Base-by-base conservation (phyloP, 1,140 invertebrate genomes). In the Dinothrombium tinctorium region DNA sequence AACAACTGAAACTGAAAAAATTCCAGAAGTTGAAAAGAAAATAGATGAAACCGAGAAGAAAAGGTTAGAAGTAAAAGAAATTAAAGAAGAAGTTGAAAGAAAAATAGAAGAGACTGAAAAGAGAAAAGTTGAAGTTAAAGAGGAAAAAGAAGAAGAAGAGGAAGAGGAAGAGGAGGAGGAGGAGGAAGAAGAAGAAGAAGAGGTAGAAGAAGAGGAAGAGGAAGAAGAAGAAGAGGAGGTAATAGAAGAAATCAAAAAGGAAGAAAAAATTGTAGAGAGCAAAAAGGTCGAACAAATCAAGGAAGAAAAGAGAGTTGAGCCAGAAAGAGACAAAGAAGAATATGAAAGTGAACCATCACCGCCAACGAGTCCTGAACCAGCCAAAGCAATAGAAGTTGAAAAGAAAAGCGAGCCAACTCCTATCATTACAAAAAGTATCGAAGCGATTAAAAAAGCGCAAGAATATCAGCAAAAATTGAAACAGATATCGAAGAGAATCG, bases 381-480 rank as follows among this genome's bases (percentile, higher is more conserved):
- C 12, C 22, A n/a, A 6, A 37, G 22, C 19, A 37, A 23, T 23
- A 15, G n/a, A 5, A 15, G n/a, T 32, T 17, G 29, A 32, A 32
- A 32, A 15, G 12, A 15, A 32, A 12, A 5, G 29, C n/a, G 17
- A 32, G n/a, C n/a, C n/a, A 32, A 32, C 29, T 32, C 29, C 17
- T 12, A 32, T 14, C 12, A 32, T 14, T 14, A 5, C 17, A 15
- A 32, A 32, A 32, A 32, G 29, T 12, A 5, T 32, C 5, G n/a
- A 15, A 32, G 29, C 29, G 12, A 32, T 12, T 14, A 32, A 12
- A 0, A 32, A 32, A 14, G 29, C n/a, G 29, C 29, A 78, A 43
- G 78, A 76, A 37, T 74, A 86, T 49, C 54, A 84, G 17, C 77
- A 86, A 54, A 76, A 86, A 56, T 77, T 86, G 49, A 74, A 83